phyloP scores from a whole-genome alignment of 2,797 vertebrate species.

The Typhlichthys subterraneus region DNA sequence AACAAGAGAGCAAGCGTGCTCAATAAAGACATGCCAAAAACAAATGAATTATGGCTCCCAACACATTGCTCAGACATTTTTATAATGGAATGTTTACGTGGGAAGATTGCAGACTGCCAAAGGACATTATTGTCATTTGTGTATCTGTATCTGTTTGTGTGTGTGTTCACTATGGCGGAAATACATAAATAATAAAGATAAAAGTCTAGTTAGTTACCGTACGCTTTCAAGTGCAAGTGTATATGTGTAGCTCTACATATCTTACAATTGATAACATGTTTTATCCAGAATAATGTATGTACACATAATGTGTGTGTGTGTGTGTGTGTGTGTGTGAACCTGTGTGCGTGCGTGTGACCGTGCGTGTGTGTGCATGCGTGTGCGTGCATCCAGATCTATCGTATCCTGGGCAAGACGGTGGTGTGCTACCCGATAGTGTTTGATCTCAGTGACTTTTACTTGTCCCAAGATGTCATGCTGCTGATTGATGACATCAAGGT shows the following conservation, averaged over 20 bases:
- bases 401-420: slow-evolving; percentile 96
- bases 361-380: slow-evolving; percentile 18
- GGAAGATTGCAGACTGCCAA: slow-evolving; percentile 60
- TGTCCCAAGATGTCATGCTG: slow-evolving; percentile 98
- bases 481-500: slow-evolving; percentile 99
- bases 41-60: slow-evolving; percentile 59
- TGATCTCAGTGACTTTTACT: slow-evolving; percentile 98
- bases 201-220: too few relatives aligned
- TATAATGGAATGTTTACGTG: slow-evolving; percentile 64
- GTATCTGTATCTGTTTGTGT: slow-evolving; percentile 17
- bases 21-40: slow-evolving; percentile 42
- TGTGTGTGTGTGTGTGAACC: slow-evolving; percentile 14
- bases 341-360: slow-evolving; percentile 23
- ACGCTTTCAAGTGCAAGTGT: neutral
- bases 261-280: slow-evolving; percentile 61
- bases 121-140: slow-evolving; percentile 60
- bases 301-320: neutral
- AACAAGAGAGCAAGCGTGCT: slow-evolving; percentile 37
- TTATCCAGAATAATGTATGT: slow-evolving; percentile 63
- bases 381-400: slow-evolving; percentile 86
- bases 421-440: slow-evolving; percentile 98
- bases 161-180: neutral
- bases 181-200: too few relatives aligned
- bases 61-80: slow-evolving; percentile 56
- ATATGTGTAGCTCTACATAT: slow-evolving; percentile 26